Conservation (phyloP, 2,797 vertebrate species). For the Neosalanx taihuensis region DNA sequence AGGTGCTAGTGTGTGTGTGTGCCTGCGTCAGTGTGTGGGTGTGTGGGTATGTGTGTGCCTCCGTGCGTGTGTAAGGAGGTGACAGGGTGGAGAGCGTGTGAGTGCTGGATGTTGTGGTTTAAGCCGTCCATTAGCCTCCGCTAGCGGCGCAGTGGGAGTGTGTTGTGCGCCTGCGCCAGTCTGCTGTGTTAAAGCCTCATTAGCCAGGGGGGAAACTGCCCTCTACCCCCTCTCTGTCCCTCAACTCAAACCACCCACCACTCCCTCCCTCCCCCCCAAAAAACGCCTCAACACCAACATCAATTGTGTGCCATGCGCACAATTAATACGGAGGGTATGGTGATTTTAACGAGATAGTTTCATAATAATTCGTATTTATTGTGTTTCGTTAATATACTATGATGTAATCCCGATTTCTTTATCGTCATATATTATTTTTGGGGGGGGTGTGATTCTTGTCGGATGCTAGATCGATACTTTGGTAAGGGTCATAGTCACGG, state of each 20-base stretch:
- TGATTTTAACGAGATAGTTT: too few relatives aligned
- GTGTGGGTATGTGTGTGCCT: not conserved
- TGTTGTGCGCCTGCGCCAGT: conserved; percentile 29
- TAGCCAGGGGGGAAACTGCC: conserved; percentile 49
- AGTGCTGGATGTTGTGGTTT: conserved; percentile 13
- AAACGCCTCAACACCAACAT: not conserved
- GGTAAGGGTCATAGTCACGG: too few relatives aligned
- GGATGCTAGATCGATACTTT: too few relatives aligned
- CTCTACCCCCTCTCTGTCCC: conserved; percentile 30
- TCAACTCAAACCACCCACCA: conserved; percentile 4
- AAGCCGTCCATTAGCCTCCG: conserved; percentile 28
- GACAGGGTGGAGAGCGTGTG: not conserved
- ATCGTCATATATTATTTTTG: too few relatives aligned
- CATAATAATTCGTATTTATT: too few relatives aligned
- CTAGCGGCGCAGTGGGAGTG: not conserved
- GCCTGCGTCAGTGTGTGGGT: not conserved
- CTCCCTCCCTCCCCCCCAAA: not conserved
- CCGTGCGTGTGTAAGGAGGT: not conserved
- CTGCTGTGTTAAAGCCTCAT: conserved; percentile 46
- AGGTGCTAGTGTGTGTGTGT: not conserved
- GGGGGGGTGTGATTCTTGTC: too few relatives aligned
- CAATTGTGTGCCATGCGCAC: too few relatives aligned
- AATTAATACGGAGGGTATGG: too few relatives aligned
- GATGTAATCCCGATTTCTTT: too few relatives aligned
- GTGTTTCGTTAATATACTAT: too few relatives aligned